These are phyloP conservation scores for Trialeurodes vaporariorum DNA, from an alignment of 1,140 invertebrate species.

Conservation along the genomic window DNA sequence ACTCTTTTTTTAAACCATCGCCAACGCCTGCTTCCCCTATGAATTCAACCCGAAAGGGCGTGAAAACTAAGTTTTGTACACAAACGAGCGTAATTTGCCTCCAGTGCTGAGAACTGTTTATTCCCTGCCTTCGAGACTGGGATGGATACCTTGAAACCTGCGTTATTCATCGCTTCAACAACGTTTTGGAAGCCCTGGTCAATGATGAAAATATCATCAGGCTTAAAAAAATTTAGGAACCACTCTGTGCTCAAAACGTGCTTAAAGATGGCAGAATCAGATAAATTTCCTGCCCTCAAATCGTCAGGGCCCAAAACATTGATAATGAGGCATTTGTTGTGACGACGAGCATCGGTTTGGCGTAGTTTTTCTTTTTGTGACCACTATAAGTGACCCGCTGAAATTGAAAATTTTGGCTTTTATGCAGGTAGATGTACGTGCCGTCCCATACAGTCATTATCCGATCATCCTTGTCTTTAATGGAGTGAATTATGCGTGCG, in stretches of 20 bases:
- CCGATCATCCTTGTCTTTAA: not conserved
- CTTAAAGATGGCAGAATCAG: not conserved
- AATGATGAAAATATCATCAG: not conserved
- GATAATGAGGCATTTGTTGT: not conserved
- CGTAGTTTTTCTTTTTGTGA: not conserved
- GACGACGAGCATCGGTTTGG: not conserved
- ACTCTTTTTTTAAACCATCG: too few relatives aligned
- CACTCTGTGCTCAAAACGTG: not conserved
- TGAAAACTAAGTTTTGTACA: not conserved
- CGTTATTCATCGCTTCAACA: not conserved
- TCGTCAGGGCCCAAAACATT: not conserved
- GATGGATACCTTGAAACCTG: not conserved
- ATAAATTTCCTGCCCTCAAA: not conserved
- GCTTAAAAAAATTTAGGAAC: not conserved
- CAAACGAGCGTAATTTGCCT: not conserved
- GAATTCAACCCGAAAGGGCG: too few relatives aligned
- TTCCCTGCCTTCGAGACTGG: not conserved
- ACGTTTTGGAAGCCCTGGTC: not conserved
- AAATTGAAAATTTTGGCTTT: not conserved
- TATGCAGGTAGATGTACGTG: not conserved
- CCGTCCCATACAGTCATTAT: not conserved
- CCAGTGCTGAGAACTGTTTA: not conserved
- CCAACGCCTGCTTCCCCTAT: too few relatives aligned
- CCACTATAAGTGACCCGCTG: not conserved
- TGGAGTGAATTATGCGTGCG: not conserved